phyloP scores from a whole-genome alignment of 2,113 vertebrate genomes.

The Lamprologus callipterus region DNA sequence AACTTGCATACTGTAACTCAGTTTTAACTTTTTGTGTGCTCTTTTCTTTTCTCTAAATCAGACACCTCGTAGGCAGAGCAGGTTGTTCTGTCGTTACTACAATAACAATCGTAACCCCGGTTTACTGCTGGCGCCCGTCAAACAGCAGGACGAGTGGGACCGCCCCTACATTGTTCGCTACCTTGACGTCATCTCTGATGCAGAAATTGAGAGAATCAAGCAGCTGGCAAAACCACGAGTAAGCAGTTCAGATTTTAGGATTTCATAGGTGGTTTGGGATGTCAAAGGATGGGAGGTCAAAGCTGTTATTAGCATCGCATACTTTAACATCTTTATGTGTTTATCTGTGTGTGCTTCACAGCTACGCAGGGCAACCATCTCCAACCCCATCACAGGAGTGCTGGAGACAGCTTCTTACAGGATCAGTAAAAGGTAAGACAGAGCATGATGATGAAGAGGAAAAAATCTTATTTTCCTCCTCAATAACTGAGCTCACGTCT shows the following conservation, averaged over 20 bases:
- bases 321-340: not conserved
- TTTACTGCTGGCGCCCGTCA: constrained; percentile 81
- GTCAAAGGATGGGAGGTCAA: not conserved
- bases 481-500: not conserved
- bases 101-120: constrained; percentile 79
- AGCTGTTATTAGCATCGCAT: not conserved
- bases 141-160: constrained; percentile 97
- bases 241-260: constrained; percentile 30
- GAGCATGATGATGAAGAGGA: not conserved
- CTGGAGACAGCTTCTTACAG: constrained; percentile 98
- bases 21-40: not conserved
- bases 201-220: constrained; percentile 86
- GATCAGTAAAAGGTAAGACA: constrained; percentile 99
- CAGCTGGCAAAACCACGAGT: constrained; percentile 93
- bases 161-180: constrained; percentile 88
- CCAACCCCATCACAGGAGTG: constrained; percentile 98
- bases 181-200: constrained; percentile 87
- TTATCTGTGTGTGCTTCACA: constrained; percentile 88
- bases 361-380: constrained; percentile 99
- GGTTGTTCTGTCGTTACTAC: constrained; percentile 88
- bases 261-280: not conserved
- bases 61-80: constrained; percentile 85
- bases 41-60: constrained; percentile 23
- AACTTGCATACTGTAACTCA: not conserved
- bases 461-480: not conserved